Evolutionary conservation across 2,113 vertebrate genomes (phyloP), one percentile per base, ranked within the genome.

Genomic region (Ictidomys tridecemlineatus): DNA sequence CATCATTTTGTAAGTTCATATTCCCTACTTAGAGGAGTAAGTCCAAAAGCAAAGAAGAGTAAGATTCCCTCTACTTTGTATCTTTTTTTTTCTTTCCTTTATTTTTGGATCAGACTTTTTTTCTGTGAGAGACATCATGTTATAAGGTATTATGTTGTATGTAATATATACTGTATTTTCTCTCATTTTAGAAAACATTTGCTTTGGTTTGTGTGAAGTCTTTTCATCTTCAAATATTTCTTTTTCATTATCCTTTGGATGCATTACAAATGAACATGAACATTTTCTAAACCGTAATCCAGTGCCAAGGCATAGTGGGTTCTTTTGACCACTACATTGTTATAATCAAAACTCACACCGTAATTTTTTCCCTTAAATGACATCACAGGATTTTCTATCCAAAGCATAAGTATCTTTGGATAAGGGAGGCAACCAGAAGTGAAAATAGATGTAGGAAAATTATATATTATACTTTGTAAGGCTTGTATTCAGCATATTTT

Each of bases 391-490:
- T 91, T 97, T 96, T 98, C 45, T 96, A n/a, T 94, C 94, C 96
- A 90, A 96, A 94, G 78, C 65, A 97, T 73, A 83, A 95, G 93
- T 97, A 97, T 97, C 96, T 96, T 97, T 96, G 93, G 85, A 85
- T 58, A 56, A 97, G 95, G 94, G 97, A 98, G 85, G 85, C 51
- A 92, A 97, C 98, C 97, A 96, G 34, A 93, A 97, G 96, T 96
- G 96, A 96, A 98, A 98, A 97, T 97, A 97, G 95, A 97, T 95
- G 77, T 94, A 86, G 85, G 96, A 95, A 98, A 97, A 98, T 98
- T 97, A 96, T 32, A 98, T 42, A 93, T 65, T 96, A 76, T 82
- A 83, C 87, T 96, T 73, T 58, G 34, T 93, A 96, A 94, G 30
- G 63, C 89, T 96, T 94, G 70, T 90, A 91, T 76, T 98, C 97